These are phyloP conservation scores for Malurus melanocephalus DNA, from an alignment of 2,113 vertebrate species.

Conservation along the genomic window DNA sequence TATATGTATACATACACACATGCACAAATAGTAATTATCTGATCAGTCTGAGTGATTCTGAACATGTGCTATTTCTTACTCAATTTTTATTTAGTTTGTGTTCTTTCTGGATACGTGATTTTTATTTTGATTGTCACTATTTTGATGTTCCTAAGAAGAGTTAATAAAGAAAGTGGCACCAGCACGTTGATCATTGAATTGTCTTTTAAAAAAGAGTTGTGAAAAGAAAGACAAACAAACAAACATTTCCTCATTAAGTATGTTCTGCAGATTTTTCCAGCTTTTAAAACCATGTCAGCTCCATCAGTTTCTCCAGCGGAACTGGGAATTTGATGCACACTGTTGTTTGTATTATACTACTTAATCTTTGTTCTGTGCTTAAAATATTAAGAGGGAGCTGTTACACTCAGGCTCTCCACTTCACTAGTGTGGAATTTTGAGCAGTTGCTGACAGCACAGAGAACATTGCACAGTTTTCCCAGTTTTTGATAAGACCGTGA, in stretches of 20 bases:
- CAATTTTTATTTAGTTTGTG: background rate
- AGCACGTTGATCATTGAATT: background rate
- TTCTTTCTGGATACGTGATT: background rate
- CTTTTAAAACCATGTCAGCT: background rate
- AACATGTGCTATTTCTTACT: background rate
- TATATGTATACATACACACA: fast-evolving
- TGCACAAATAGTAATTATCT: background rate
- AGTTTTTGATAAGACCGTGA: background rate
- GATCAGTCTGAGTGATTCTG: background rate
- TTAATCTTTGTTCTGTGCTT: constrained; percentile 3
- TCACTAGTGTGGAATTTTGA: background rate
- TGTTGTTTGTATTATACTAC: background rate
- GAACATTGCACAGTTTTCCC: background rate
- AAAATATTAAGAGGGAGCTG: background rate
- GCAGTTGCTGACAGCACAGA: background rate
- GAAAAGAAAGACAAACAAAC: background rate
- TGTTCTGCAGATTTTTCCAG: background rate
- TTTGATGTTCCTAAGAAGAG: background rate
- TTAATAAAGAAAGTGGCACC: background rate
- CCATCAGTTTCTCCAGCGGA: background rate
- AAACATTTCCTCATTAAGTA: background rate
- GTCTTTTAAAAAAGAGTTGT: background rate
- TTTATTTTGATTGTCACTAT: background rate
- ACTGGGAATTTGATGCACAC: background rate
- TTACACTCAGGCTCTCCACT: background rate